Conservation (phyloP, 2,113 vertebrate species). For the Stomatorhinus ivindoensis region DNA sequence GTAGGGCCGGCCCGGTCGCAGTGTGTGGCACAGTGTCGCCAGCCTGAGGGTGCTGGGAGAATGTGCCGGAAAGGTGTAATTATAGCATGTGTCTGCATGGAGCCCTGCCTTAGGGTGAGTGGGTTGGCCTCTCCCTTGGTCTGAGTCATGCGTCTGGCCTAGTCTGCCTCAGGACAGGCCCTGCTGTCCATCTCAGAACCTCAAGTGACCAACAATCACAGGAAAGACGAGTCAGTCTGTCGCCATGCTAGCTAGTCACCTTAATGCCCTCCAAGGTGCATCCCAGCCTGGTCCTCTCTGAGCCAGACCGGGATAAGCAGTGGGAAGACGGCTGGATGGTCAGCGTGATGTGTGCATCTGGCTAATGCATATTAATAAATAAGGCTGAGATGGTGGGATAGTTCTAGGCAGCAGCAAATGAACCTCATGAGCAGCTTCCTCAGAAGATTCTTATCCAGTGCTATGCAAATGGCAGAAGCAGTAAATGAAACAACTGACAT, state of each 20-base stretch:
- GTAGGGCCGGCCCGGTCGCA: background rate
- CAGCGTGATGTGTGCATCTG: background rate
- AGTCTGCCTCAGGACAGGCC: background rate
- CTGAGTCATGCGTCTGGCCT: background rate
- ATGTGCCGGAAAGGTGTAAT: background rate
- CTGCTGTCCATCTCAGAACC: background rate
- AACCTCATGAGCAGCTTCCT: background rate
- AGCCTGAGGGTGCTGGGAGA: background rate
- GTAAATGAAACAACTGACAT: too few species aligned
- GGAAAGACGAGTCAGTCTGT: background rate
- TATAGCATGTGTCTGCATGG: background rate
- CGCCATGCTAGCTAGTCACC: background rate
- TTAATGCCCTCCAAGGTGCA: background rate
- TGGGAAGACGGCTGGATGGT: background rate
- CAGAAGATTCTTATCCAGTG: too few species aligned
- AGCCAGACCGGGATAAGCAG: background rate
- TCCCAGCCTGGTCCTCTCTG: background rate
- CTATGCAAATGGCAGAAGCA: too few species aligned
- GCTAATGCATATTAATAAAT: background rate
- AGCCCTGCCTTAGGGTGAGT: background rate
- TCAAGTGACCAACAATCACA: background rate
- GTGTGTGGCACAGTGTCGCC: background rate
- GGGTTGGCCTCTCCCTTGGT: background rate
- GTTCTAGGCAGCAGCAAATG: background rate
- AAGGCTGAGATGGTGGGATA: background rate